These are phyloP conservation scores for Corella eumyota DNA, from an alignment of 23 tunicate species.

Conservation along the genomic window DNA sequence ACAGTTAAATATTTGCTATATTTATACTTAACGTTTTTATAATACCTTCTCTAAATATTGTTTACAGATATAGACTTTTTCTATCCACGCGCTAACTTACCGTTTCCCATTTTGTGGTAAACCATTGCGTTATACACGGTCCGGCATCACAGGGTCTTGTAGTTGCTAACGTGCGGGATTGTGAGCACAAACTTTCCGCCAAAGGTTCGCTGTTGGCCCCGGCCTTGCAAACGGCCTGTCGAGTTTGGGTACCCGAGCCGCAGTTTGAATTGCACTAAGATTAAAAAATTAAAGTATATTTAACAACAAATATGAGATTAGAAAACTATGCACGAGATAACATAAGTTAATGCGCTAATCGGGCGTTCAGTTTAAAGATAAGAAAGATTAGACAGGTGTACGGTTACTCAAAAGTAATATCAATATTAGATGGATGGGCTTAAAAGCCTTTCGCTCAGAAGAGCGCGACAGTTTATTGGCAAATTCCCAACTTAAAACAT, in stretches of 20 bases:
- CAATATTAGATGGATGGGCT: no score
- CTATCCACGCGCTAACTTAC: conserved; percentile 13
- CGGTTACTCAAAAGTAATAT: no score
- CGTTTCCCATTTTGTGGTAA: conserved; percentile 61
- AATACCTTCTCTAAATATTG: background rate
- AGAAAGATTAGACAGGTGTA: no score
- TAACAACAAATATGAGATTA: background rate
- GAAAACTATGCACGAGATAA: no score
- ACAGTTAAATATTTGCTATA: background rate
- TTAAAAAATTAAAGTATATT: background rate
- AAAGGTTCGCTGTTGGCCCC: conserved; percentile 11
- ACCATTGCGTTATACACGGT: conserved; percentile 76
- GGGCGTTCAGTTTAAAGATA: no score
- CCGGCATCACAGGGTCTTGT: conserved; percentile 36
- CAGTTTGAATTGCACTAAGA: conserved; percentile 58
- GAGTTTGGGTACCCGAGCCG: conserved; percentile 43
- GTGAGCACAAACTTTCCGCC: conserved; percentile 23
- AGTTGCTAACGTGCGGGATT: conserved; percentile 16
- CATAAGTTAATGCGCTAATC: no score
- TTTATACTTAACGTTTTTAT: background rate
- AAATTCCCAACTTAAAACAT: no score
- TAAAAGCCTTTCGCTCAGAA: no score
- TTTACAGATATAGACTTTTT: background rate
- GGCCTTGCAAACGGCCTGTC: conserved; percentile 29
- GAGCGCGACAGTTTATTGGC: no score